A percentile compares a stretch with the other conserved stretches of the same genome.
Evolutionary conservation across 2,113 vertebrate genomes (phyloP).

Genomic region (Melanerpes aurifrons): DNA sequence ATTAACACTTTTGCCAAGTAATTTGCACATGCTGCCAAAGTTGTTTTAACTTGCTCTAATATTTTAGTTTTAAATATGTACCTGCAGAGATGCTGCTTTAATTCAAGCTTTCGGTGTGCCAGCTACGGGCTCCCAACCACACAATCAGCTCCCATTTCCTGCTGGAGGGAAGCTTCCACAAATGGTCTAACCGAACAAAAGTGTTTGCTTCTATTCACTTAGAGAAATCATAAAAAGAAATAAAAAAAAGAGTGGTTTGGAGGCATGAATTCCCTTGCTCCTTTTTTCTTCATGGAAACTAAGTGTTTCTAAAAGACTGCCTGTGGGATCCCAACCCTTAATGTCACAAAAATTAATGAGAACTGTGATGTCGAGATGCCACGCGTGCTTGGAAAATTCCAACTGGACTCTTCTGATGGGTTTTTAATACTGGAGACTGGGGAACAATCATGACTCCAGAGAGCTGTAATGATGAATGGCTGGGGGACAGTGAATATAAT

Average conservation of each 20-base stretch:
- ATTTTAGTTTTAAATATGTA: slow-evolving; percentile 64
- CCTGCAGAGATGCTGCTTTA: slow-evolving; percentile 47
- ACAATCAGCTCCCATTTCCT: not conserved
- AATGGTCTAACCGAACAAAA: not conserved
- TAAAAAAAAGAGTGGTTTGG: not conserved
- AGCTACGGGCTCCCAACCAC: not conserved
- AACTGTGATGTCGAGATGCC: not conserved
- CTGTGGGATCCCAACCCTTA: not conserved
- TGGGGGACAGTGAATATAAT: slow-evolving; percentile 20
- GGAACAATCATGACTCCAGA: not conserved
- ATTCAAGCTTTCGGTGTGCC: not conserved
- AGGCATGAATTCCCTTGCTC: not conserved
- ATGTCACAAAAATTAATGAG: slow-evolving; percentile 1
- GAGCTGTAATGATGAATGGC: slow-evolving; percentile 21
- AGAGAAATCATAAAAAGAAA: not conserved
- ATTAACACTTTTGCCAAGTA: slow-evolving; percentile 70
- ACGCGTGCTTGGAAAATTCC: slow-evolving; percentile 4
- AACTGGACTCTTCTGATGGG: slow-evolving; percentile 28
- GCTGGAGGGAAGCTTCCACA: not conserved
- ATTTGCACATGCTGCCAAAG: slow-evolving; percentile 65
- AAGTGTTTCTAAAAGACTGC: not conserved
- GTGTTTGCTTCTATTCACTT: not conserved
- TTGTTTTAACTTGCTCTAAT: slow-evolving; percentile 65
- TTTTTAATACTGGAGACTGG: slow-evolving; percentile 32
- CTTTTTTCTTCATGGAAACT: not conserved